Conservation (phyloP, 2,888 invertebrate genomes). For the Drosophila vallismaia region DNA sequence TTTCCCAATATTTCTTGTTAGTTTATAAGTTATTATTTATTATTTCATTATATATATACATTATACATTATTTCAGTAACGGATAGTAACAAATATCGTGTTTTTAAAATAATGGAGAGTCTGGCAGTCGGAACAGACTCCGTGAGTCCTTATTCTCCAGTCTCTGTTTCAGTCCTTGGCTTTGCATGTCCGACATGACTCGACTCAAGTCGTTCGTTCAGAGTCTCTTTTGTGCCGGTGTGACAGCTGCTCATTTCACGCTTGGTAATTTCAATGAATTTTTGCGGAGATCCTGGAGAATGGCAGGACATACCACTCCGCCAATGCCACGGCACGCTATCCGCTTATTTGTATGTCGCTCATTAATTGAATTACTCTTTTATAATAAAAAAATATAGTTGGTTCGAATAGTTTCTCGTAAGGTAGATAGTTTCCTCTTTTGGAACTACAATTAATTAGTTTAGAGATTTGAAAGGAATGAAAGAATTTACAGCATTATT, state of each 20-base stretch:
- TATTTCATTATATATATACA: no score
- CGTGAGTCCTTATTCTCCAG: slow-evolving; percentile 10
- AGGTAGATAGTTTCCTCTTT: slow-evolving; percentile 23
- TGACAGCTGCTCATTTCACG: slow-evolving; percentile 80
- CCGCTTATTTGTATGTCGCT: slow-evolving; percentile 54
- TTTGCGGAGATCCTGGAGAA: slow-evolving; percentile 41
- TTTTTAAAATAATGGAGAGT: background rate
- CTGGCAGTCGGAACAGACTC: slow-evolving; percentile 8
- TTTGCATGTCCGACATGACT: slow-evolving; percentile 45
- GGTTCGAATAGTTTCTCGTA: slow-evolving; percentile 41
- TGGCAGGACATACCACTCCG: slow-evolving; percentile 21
- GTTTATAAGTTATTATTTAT: no score
- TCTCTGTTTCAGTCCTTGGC: slow-evolving; percentile 34
- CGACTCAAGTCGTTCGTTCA: slow-evolving; percentile 38
- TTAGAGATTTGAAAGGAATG: background rate
- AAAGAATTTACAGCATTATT: no score
- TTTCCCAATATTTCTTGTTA: no score
- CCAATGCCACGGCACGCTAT: slow-evolving; percentile 38
- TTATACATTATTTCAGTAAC: no score
- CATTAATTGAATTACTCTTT: slow-evolving; percentile 66
- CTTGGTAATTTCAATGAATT: slow-evolving; percentile 79
- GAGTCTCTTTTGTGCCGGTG: slow-evolving; percentile 66
- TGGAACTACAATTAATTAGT: slow-evolving; percentile 7
- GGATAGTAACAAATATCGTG: no score
- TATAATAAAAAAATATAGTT: slow-evolving; percentile 41